Base-by-base conservation (phyloP, 2,113 vertebrate genomes). In the Canis aureus region DNA sequence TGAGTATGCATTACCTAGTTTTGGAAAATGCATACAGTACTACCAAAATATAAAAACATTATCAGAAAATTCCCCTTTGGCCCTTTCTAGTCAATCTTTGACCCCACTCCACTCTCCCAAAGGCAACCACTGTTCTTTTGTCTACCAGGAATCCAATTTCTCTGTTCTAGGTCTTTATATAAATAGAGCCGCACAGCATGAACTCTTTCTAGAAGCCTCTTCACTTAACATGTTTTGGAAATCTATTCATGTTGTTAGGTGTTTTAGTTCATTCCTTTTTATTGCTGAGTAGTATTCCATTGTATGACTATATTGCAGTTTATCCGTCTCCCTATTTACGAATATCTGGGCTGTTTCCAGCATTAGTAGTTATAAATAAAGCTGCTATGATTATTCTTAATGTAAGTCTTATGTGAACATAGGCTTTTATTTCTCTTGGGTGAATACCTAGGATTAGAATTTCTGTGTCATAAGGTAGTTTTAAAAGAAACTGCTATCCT, bases 361-460 rank as follows among this genome's bases (percentile, higher is more conserved):
- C 76, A 51, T 81, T 83, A 64, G 27, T 53, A 17, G 59, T 90
- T 96, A 80, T 73, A 86, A 92, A 69, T 91, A 96, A 95, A 89
- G 82, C 94, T 97, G 76, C 96, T 95, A 22, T 90, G 80, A 27
- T 81, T 78, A 73, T 90, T 96, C 69, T 79, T 97, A 67, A 38
- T 5, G 1, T 53, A 97, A n/a, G 32, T 90, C 35, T 93, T 85
- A 15, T 43, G 35, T 96, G 74, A 85, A 85, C 29, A 49, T 88
- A 91, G 62, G 38, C 67, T 90, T 94, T 96, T 22, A 1, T 96
- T 95, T 87, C 32, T 95, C 83, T 90, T 83, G 29, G 20, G 32
- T 95, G 73, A 94, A 80, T 94, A 90, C 32, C 53, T 92, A 96
- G 69, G 32, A 55, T 93, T 96, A 93, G 92, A 94, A 94, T 96